Percentiles rank a stretch among this genome's conserved stretches.
These are phyloP conservation scores for Drosophila seguyi DNA, from an alignment of 1,140 invertebrate species.

Conservation along the genomic window DNA sequence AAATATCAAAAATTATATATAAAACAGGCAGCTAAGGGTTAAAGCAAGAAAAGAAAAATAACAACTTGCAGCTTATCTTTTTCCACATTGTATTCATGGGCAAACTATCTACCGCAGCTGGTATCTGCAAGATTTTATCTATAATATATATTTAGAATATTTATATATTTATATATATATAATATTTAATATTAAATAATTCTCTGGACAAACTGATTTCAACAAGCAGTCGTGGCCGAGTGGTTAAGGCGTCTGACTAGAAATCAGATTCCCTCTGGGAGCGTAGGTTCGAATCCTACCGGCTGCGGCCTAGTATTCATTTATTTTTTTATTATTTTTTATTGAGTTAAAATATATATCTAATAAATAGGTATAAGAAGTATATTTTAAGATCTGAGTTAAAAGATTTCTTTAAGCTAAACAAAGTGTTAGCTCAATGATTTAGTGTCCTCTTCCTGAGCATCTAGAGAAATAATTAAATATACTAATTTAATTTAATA, in stretches of 20 bases:
- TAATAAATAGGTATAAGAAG: background rate
- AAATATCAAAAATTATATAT: too few species aligned
- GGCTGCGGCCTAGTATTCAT: conserved; percentile 59
- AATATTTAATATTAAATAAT: background rate
- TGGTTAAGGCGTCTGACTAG: conserved; percentile 94
- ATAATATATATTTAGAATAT: background rate
- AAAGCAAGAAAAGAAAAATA: background rate
- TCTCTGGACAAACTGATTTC: background rate
- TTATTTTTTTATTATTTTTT: background rate
- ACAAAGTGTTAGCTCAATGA: too few species aligned
- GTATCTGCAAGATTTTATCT: background rate
- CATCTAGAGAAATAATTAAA: too few species aligned
- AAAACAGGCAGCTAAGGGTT: too few species aligned
- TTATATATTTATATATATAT: too few species aligned
- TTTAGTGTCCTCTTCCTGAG: too few species aligned
- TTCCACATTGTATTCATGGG: background rate
- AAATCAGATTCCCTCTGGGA: conserved; percentile 94
- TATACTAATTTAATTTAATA: background rate
- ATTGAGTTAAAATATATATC: background rate
- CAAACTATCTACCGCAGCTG: background rate
- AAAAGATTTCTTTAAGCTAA: background rate
- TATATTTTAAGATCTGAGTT: background rate
- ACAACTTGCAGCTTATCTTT: background rate
- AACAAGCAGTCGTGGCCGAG: conserved; percentile 91
- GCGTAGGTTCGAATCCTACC: conserved; percentile 94